Percentiles rank a stretch among this genome's conserved stretches.
Conservation (phyloP, 1,140 invertebrate species). For the Aricia agestis region DNA sequence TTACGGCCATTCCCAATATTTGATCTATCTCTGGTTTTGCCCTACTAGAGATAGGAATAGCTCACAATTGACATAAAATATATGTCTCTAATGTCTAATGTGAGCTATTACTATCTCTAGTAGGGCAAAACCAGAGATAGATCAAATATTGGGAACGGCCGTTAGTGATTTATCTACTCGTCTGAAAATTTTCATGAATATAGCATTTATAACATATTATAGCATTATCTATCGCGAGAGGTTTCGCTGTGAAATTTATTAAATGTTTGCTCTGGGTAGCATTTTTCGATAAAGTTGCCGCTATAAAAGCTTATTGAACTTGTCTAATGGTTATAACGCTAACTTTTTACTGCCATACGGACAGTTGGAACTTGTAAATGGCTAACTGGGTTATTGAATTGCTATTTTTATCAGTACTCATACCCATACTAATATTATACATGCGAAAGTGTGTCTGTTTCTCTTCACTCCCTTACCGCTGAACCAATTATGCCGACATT, state of each 20-base stretch:
- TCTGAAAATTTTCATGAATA: neutral
- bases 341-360: neutral
- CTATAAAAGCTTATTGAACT: conserved; percentile 25
- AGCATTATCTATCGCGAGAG: neutral
- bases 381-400: neutral
- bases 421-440: too few relatives aligned
- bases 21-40: too few relatives aligned
- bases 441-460: too few relatives aligned
- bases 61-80: too few relatives aligned
- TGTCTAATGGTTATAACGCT: conserved; percentile 13
- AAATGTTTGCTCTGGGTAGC: conserved; percentile 24
- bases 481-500: too few relatives aligned
- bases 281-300: conserved; percentile 30
- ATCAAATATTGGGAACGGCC: neutral
- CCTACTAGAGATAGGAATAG: too few relatives aligned
- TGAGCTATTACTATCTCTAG: too few relatives aligned
- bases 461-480: too few relatives aligned
- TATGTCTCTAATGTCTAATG: too few relatives aligned
- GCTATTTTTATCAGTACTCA: neutral
- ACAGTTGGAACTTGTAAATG: conserved; percentile 2
- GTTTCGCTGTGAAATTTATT: conserved; percentile 32
- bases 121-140: too few relatives aligned
- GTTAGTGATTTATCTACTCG: neutral
- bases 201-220: neutral
- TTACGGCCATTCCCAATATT: too few relatives aligned